Percentiles rank a stretch among this genome's conserved stretches.
These are phyloP conservation scores for Bibio marci DNA, from an alignment of 2,888 invertebrate species.

Conservation along the genomic window DNA sequence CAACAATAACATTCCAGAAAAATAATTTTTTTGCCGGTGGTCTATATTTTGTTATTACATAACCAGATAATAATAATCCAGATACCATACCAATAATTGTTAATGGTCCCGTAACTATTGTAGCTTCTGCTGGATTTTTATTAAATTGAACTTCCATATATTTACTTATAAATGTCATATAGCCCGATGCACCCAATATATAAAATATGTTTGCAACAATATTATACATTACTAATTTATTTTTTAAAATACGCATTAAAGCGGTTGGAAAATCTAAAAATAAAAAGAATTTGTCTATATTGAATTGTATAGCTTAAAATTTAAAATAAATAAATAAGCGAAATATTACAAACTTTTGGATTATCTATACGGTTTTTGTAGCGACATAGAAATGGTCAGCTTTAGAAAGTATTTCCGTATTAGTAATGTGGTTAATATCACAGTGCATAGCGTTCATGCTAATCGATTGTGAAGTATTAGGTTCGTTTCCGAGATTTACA, in stretches of 20 bases:
- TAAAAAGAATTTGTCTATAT: constrained; percentile 4
- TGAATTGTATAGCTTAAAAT: background rate
- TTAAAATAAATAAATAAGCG: background rate
- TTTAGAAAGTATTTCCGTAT: no score
- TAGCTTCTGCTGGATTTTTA: constrained; percentile 44
- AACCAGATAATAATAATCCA: constrained; percentile 40
- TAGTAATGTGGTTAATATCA: no score
- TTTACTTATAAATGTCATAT: constrained; percentile 47
- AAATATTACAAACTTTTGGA: background rate
- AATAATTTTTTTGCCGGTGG: constrained; percentile 38
- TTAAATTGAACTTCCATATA: constrained; percentile 59
- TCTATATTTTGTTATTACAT: constrained; percentile 39
- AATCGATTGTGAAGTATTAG: no score
- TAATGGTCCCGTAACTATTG: constrained; percentile 43
- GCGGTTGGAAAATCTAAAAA: constrained; percentile 36
- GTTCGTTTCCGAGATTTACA: no score
- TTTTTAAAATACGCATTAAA: constrained; percentile 39
- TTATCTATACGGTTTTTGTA: background rate
- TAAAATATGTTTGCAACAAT: constrained; percentile 47
- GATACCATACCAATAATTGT: constrained; percentile 40
- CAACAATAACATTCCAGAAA: constrained; percentile 44
- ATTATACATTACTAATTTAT: constrained; percentile 47
- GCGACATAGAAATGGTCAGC: no score
- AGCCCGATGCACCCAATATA: constrained; percentile 41
- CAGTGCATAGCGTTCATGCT: background rate